Evolutionary conservation across 2,797 vertebrate species (phyloP).

Genomic region (Pterois miles): DNA sequence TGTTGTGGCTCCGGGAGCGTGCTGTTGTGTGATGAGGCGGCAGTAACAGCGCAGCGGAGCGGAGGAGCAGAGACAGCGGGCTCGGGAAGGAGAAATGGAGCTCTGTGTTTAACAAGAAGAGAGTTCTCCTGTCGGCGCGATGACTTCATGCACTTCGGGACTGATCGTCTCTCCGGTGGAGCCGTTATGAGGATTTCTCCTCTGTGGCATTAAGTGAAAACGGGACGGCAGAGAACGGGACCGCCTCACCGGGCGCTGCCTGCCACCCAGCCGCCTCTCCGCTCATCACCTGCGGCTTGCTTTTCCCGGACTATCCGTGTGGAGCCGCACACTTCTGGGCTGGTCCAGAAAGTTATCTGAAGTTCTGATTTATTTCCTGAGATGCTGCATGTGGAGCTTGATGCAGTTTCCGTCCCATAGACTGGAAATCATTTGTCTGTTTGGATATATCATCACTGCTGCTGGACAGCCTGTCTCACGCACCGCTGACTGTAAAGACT

Average conservation of each 20-base stretch:
- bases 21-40: conserved; percentile 44
- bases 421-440: neutral
- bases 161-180: neutral
- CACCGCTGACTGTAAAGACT: conserved; percentile 17
- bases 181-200: neutral
- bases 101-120: conserved; percentile 20
- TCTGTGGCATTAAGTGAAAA: neutral
- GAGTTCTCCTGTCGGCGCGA: neutral
- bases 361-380: neutral
- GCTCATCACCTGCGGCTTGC: conserved; percentile 53
- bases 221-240: neutral
- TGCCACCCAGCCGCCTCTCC: conserved; percentile 45
- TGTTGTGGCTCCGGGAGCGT: conserved; percentile 55
- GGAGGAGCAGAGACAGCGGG: neutral
- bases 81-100: conserved; percentile 15
- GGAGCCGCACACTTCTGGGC: neutral
- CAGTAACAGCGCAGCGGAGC: conserved; percentile 29
- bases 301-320: conserved; percentile 15
- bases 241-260: conserved; percentile 28
- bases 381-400: conserved; percentile 62
- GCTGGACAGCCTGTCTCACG: conserved; percentile 34
- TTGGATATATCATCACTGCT: conserved; percentile 37
- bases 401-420: conserved; percentile 38
- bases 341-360: conserved; percentile 39
- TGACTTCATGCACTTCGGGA: neutral